A percentile compares a stretch with the other conserved stretches of the same genome.
phyloP scores from a whole-genome alignment of 2,113 vertebrate species.

The Trogon surrucura region DNA sequence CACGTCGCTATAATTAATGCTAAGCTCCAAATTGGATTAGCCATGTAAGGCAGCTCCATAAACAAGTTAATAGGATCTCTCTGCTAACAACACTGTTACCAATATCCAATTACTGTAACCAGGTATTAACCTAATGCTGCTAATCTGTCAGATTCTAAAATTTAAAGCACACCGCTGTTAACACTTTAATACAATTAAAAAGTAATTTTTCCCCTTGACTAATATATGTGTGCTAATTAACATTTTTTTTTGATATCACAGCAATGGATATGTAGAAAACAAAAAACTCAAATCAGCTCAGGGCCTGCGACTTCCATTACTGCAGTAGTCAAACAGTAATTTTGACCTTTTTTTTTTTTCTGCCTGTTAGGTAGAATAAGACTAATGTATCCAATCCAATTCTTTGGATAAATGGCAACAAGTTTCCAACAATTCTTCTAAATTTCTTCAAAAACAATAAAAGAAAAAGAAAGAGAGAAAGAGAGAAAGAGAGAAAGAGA shows the following conservation, averaged over 20 bases:
- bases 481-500: neutral
- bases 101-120: conserved; percentile 71
- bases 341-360: neutral
- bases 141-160: conserved; percentile 61
- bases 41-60: conserved; percentile 49
- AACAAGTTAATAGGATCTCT: conserved; percentile 70
- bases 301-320: neutral
- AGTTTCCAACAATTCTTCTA: neutral
- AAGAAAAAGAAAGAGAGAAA: no score
- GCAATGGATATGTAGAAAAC: neutral
- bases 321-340: neutral
- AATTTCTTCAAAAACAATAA: neutral
- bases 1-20: conserved; percentile 12
- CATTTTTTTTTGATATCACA: conserved; percentile 25
- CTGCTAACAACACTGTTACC: conserved; percentile 50
- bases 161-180: conserved; percentile 1
- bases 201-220: neutral
- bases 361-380: neutral
- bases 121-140: conserved; percentile 69
- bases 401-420: neutral
- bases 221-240: neutral
- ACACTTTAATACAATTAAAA: conserved; percentile 49
- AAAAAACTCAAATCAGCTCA: neutral
- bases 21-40: conserved; percentile 73
- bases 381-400: neutral